Evolutionary conservation across 2,888 invertebrate genomes (phyloP).

Genomic region (Dioctria linearis): DNA sequence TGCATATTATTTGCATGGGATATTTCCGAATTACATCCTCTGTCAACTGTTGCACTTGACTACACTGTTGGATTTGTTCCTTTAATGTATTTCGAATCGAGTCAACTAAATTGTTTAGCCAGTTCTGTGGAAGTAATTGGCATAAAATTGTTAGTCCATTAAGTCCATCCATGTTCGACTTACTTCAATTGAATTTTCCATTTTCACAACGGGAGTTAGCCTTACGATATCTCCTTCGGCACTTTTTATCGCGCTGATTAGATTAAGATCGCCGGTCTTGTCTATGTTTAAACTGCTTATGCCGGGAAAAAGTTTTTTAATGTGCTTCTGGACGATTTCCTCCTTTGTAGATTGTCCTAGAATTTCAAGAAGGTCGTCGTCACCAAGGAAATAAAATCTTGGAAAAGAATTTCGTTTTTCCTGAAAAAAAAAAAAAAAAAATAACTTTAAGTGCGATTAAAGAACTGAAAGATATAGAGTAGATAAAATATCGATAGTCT

Average conservation of each 20-base stretch:
- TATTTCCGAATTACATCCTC: constrained; percentile 71
- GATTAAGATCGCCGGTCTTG: constrained; percentile 64
- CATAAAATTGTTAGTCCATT: no score
- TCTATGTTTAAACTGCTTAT: constrained; percentile 84
- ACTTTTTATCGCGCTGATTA: constrained; percentile 73
- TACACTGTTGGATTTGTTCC: constrained; percentile 76
- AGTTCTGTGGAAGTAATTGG: constrained; percentile 61
- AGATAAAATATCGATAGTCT: no score
- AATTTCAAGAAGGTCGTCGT: constrained; percentile 97
- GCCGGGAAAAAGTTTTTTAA: constrained; percentile 96
- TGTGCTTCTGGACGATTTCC: constrained; percentile 91
- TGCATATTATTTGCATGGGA: constrained; percentile 83
- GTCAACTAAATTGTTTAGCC: constrained; percentile 78
- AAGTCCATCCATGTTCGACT: neutral
- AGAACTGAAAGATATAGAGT: no score
- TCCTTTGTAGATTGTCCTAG: constrained; percentile 94
- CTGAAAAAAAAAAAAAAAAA: constrained; percentile 71
- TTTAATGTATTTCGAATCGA: constrained; percentile 87
- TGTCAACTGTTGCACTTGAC: constrained; percentile 70
- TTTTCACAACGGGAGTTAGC: constrained; percentile 65
- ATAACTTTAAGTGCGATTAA: neutral
- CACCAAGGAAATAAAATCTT: constrained; percentile 96
- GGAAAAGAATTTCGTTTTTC: constrained; percentile 96
- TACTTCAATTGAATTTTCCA: constrained; percentile 69
- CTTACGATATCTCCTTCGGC: constrained; percentile 68